Base-by-base conservation (phyloP, 2,797 vertebrate species). In the Aulostomus chinensis region DNA sequence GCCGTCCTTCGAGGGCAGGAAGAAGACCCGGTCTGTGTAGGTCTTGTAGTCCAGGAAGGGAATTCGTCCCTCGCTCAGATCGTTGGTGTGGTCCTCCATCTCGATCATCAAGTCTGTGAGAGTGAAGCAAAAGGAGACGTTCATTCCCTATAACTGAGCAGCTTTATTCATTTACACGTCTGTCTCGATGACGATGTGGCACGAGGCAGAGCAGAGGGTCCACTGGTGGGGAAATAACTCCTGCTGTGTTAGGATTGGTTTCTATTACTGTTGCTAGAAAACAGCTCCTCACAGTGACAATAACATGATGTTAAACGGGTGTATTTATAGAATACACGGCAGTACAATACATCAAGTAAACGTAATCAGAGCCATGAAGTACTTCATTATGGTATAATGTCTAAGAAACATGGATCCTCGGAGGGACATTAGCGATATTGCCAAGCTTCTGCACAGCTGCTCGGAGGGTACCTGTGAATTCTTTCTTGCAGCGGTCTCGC, bases 21-120 rank as follows among this genome's bases (percentile, higher is more conserved):
- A 98, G 87, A 98, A 99, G 76, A 97, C 95, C 0, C 97, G 90
- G 75, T 99, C 94, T 0, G 96, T 98, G 87, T 98, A 99, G 3
- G 93, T 98, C 90, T 98, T 98, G 73, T 97, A 99, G 86, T 98
- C 96, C 61, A 98, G 78, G 64, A 98, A 94, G 0, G 97, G 97
- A 63, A 96, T 98, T 25, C 96, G 88, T 1, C 93, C 95, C 84
- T 98, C 97, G 1, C 91, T 97, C 61, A 95, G 79, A 1, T 99
- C 96, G 5, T 90, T 98, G 30, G 95, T 98, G 69, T 98, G 96
- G 79, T 99, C 97, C 64, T 98, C 96, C 97, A 99, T 99, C 85
- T 99, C 96, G 21, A 98, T 99, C 96, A 98, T 98, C 49, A 99
- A 87, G 84, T 98, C 96, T 98, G 76, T 4, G 2, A 43, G 28